Percentiles rank a stretch among this genome's conserved stretches.
These are phyloP conservation scores for Troides aeacus DNA, from an alignment of 2,888 invertebrate genomes.

Conservation along the genomic window DNA sequence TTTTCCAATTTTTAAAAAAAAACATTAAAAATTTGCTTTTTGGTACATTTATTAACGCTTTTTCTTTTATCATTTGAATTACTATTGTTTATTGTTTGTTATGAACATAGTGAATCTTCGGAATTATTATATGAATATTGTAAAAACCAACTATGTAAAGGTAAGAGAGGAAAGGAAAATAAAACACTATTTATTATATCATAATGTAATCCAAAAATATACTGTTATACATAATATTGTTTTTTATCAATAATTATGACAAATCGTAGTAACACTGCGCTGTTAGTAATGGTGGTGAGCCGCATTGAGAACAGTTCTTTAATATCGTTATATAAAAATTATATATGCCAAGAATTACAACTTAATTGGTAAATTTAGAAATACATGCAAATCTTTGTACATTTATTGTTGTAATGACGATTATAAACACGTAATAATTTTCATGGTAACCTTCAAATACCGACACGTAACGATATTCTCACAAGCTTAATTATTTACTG, in stretches of 20 bases:
- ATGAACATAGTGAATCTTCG: too few species aligned
- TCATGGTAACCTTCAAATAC: neutral
- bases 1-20: too few species aligned
- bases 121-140: neutral
- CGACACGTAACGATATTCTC: neutral
- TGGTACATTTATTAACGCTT: too few species aligned
- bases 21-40: too few species aligned
- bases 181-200: constrained; percentile 51
- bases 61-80: too few species aligned
- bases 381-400: too few species aligned
- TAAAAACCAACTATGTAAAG: neutral
- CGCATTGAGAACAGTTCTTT: too few species aligned
- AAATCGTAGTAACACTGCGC: constrained; percentile 30
- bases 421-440: too few species aligned
- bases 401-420: too few species aligned
- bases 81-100: too few species aligned
- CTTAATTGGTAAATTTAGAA: too few species aligned
- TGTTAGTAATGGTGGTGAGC: neutral
- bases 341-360: neutral
- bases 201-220: constrained; percentile 78
- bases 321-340: neutral
- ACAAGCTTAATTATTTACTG: neutral
- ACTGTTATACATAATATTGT: constrained; percentile 71
- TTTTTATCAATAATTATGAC: constrained; percentile 51
- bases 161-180: neutral